Base-by-base conservation (phyloP, 2,888 invertebrate species). In the Amphipoea oculea region DNA sequence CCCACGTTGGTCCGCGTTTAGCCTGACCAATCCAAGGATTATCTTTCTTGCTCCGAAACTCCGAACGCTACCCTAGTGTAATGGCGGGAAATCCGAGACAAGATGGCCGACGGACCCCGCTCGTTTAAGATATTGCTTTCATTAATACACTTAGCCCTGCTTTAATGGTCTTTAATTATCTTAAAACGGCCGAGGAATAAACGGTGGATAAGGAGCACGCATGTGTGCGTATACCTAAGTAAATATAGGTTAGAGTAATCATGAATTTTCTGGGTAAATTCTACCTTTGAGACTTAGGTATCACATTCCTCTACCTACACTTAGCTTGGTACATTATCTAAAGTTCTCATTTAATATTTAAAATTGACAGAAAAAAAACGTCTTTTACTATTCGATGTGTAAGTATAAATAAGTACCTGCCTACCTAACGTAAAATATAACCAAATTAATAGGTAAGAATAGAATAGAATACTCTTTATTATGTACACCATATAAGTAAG, bases 11-110 rank as follows among this genome's bases (percentile, higher is more conserved):
- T 76, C 79, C 87, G 72, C 79, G 89, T 82, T 85, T 87, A 77
- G 91, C 91, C 89, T 90, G 91, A 93, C 95, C 95, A 95, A 95
- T 95, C 92, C 92, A 89, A 86, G 91, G 95, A 95, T 95, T 95
- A 95, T 94, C 94, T 95, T 94, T 92, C 94, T 94, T 92, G 90
- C 83, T 84, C 88, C 86, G 86, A 88, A 88, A 89, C 83, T 84
- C 88, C 85, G 86, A 88, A 88, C 90, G 87, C 88, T 89, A 88
- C 92, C 90, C 92, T 81, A 89, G 83, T 73, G 85, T 90, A 89
- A 91, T 89, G 89, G 92, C 92, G 92, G 92, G 93, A 94, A 94
- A 93, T 91, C 89, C 86, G 91, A 93, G 89, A 92, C 95, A 95
- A 95, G 91, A 95, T 95, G 95, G 95, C 95, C 90, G 95, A 90